A percentile compares a stretch with the other conserved stretches of the same genome.
Conservation (phyloP, 92 coral and sea anemone genomes). For the Paramuricea clavata region DNA sequence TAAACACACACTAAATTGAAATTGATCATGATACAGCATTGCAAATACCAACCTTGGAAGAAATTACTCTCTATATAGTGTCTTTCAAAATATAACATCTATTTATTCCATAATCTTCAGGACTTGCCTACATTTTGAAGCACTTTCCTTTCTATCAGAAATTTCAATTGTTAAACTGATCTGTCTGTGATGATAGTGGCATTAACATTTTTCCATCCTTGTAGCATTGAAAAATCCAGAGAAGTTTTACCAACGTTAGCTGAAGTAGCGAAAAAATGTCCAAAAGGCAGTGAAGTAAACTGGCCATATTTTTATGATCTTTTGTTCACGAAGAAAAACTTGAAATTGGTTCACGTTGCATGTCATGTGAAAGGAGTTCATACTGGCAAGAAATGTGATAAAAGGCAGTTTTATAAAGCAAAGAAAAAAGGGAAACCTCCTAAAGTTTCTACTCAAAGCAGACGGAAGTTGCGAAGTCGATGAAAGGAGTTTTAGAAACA, state of each 20-base stretch:
- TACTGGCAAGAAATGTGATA: conserved; percentile 77
- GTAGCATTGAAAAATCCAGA: conserved; percentile 94
- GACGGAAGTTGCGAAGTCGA: neutral
- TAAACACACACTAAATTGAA: too few relatives aligned
- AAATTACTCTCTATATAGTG: too few relatives aligned
- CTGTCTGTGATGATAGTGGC: too few relatives aligned
- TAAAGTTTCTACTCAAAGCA: neutral
- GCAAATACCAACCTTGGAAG: too few relatives aligned
- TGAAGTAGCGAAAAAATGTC: conserved; percentile 75
- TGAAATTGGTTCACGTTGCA: conserved; percentile 93
- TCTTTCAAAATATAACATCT: too few relatives aligned
- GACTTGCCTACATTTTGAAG: too few relatives aligned
- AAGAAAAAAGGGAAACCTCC: neutral
- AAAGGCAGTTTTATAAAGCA: conserved; percentile 58
- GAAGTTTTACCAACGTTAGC: conserved; percentile 84
- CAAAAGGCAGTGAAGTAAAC: conserved; percentile 81
- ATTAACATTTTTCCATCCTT: conserved; percentile 27
- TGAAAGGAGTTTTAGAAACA: neutral
- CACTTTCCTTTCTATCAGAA: too few relatives aligned
- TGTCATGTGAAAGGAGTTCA: conserved; percentile 94
- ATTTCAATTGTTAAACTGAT: too few relatives aligned
- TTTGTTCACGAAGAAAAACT: conserved; percentile 85
- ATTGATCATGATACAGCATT: too few relatives aligned
- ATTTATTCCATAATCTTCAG: too few relatives aligned
- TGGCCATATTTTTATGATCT: conserved; percentile 87